phyloP scores from a whole-genome alignment of 2,888 invertebrate species.

The Lissocephala sabroskyi region DNA sequence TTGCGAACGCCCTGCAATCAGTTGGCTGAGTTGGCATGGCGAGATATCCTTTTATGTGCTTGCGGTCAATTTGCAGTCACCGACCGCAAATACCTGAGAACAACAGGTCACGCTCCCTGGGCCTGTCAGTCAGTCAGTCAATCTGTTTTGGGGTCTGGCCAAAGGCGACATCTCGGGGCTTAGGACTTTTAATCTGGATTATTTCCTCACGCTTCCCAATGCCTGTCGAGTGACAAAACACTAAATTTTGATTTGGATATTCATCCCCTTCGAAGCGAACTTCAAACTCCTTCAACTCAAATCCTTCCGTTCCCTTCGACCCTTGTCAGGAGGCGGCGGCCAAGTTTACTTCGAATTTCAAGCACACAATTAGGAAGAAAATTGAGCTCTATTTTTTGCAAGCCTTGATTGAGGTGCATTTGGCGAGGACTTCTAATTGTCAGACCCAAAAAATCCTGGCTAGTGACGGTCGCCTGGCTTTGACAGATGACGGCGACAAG shows the following conservation, averaged over 20 bases:
- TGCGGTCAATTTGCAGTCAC: neutral
- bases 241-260: too few relatives aligned
- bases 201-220: neutral
- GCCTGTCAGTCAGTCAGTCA: neutral
- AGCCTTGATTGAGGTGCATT: constrained; percentile 43
- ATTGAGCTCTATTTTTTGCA: constrained; percentile 46
- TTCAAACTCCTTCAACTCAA: too few relatives aligned
- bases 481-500: too few relatives aligned
- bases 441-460: too few relatives aligned
- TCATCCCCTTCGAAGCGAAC: too few relatives aligned
- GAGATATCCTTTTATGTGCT: neutral
- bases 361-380: constrained; percentile 60
- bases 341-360: neutral
- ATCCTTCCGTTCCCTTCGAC: too few relatives aligned
- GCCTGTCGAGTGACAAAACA: too few relatives aligned
- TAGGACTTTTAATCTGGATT: constrained; percentile 16
- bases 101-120: too few relatives aligned
- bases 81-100: neutral
- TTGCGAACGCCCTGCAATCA: too few relatives aligned
- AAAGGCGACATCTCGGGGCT: constrained; percentile 2
- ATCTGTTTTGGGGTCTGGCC: neutral
- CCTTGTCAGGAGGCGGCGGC: neutral
- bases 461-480: too few relatives aligned
- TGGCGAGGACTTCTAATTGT: too few relatives aligned
- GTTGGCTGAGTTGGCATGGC: too few relatives aligned